Percentiles rank a stretch among this genome's conserved stretches.
Evolutionary conservation across 2,797 vertebrate species (phyloP).

Genomic region (Bovichtus variegatus): DNA sequence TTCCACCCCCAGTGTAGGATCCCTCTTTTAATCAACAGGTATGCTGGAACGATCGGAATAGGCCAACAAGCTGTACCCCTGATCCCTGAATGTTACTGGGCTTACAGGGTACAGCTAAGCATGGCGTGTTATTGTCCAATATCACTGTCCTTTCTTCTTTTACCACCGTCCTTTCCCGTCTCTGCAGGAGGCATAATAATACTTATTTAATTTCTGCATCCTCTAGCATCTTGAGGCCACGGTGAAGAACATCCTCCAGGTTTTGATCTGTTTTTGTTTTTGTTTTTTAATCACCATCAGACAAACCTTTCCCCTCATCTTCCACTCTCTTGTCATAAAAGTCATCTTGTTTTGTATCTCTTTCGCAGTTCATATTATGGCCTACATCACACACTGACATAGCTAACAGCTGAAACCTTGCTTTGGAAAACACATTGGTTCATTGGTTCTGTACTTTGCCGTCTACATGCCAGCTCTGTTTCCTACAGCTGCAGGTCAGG

Average conservation of each 20-base stretch:
- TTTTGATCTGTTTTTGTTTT: constrained; percentile 4
- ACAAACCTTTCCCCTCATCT: not conserved
- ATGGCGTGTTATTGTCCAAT: constrained; percentile 12
- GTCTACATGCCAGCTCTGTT: constrained; percentile 58
- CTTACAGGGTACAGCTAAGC: constrained; percentile 55
- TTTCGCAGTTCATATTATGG: constrained; percentile 26
- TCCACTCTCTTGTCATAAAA: constrained; percentile 18
- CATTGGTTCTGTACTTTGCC: constrained; percentile 47
- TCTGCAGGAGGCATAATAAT: not conserved
- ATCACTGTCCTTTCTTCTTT: not conserved
- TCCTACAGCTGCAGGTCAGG: constrained; percentile 56
- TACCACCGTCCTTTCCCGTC: not conserved
- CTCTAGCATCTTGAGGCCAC: not conserved
- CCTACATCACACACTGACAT: constrained; percentile 41
- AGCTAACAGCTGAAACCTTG: constrained; percentile 64
- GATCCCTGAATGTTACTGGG: constrained; percentile 62
- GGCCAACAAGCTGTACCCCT: constrained; percentile 71
- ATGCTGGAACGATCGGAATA: constrained; percentile 73
- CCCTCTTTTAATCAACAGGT: constrained; percentile 77
- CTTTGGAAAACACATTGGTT: constrained; percentile 53
- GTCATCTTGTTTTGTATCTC: not conserved
- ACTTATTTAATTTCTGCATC: not conserved
- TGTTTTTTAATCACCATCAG: constrained; percentile 5
- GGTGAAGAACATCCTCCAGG: not conserved
- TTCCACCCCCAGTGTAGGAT: constrained; percentile 68